phyloP scores from a whole-genome alignment of 2,113 vertebrate genomes.

The Sturnira hondurensis region DNA sequence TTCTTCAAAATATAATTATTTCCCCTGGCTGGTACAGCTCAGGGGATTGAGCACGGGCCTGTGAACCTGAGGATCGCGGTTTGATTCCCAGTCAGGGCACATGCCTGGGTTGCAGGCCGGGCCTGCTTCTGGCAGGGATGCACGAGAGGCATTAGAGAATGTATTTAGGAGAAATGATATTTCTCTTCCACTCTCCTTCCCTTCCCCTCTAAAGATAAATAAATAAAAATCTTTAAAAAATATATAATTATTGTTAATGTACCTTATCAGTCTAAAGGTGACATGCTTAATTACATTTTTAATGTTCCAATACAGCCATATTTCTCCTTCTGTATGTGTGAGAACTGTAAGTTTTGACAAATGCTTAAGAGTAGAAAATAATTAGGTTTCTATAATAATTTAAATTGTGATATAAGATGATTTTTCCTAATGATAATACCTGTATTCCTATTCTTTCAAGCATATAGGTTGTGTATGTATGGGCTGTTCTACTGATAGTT shows the following conservation, averaged over 20 bases:
- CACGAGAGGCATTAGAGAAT: too few species aligned
- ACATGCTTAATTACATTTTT: neutral
- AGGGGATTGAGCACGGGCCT: too few species aligned
- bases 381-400: neutral
- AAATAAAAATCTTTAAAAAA: too few species aligned
- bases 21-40: too few species aligned
- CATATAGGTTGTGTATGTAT: neutral
- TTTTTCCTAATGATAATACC: neutral
- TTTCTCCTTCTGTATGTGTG: neutral
- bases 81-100: too few species aligned
- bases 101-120: too few species aligned
- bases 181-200: too few species aligned
- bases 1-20: neutral
- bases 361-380: neutral
- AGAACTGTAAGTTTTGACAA: neutral
- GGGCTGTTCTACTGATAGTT: neutral
- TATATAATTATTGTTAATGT: neutral
- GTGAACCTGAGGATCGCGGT: too few species aligned
- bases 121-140: too few species aligned
- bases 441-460: neutral
- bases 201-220: too few species aligned
- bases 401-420: neutral
- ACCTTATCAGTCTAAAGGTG: neutral
- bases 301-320: neutral
- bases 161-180: too few species aligned